Evolutionary conservation across 2,113 vertebrate genomes (phyloP), one percentile per base, ranked within the genome.

Genomic region (Cisticola juncidis): DNA sequence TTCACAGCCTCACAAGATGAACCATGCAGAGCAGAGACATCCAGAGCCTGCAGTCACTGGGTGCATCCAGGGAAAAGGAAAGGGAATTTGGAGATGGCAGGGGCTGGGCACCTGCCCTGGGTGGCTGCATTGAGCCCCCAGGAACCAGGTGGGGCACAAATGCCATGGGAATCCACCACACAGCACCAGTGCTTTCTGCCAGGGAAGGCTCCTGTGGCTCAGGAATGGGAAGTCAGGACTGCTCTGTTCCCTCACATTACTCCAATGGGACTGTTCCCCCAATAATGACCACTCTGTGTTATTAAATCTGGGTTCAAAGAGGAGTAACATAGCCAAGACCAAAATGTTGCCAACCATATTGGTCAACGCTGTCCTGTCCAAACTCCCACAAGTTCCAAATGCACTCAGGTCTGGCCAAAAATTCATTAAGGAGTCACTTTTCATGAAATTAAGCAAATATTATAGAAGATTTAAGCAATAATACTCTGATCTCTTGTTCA

Each of bases 11-110:
- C 28, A 66, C 14, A 50, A 45, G 62, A 24, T 40, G 8, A 25
- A 10, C 36, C 54, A 1, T 2, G 25, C 48, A 36, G 64, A 35
- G 3, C 31, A 90, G 89, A 28, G 25, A 25, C 9, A 5, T 1
- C 5, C 33, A 7, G 5, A 0, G 4, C 5, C 10, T 23, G 33
- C 42, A 31, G 1, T 14, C 38, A 3, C 10, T 10, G 22, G 25
- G 8, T 11, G 28, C 20, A 7, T 62, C n/a, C 28, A 79, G 66
- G 53, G 31, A 28, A 21, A 35, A 33, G 23, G 14, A 10, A 31
- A 69, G 12, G 12, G 48, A 79, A 35, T 31, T 36, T 58, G 86
- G 53, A 29, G 6, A 3, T 6, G 42, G 50, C 70, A 51, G 36
- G 29, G 31, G 35, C 18, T 40, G 31, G 9, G 25, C 14, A 33